phyloP scores from a whole-genome alignment of 2,888 invertebrate species.

The Synanthedon tipuliformis region DNA sequence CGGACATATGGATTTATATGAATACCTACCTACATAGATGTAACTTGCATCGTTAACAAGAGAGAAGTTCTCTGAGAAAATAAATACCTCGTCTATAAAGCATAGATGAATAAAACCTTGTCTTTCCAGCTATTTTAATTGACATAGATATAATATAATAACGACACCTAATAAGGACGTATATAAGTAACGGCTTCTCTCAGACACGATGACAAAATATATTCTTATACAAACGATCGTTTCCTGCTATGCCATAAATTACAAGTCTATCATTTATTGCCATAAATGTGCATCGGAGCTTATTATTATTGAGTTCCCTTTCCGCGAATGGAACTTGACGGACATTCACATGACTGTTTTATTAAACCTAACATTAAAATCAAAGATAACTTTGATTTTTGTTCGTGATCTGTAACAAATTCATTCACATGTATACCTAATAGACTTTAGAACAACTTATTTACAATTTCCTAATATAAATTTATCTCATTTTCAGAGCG shows the following conservation, averaged over 20 bases:
- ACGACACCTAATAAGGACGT: not conserved
- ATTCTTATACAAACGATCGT: not conserved
- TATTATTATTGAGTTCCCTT: slow-evolving; percentile 1
- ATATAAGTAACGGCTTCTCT: not conserved
- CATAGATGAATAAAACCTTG: too few species aligned
- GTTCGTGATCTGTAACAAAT: too few species aligned
- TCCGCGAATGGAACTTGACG: not conserved
- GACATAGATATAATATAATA: not conserved
- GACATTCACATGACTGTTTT: not conserved
- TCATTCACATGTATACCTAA: not conserved
- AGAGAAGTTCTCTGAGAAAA: too few species aligned
- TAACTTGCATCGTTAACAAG: too few species aligned
- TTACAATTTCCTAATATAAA: not conserved
- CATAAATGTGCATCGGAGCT: not conserved
- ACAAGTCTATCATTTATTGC: slow-evolving; percentile 3
- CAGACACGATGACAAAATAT: not conserved
- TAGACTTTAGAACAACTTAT: not conserved
- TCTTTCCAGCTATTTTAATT: too few species aligned
- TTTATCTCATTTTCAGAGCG: slow-evolving; percentile 66
- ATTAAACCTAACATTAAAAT: too few species aligned
- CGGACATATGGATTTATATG: too few species aligned
- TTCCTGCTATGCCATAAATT: slow-evolving; percentile 1
- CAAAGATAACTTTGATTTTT: too few species aligned
- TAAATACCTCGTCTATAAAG: too few species aligned
- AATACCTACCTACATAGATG: too few species aligned